Evolutionary conservation across 2,797 vertebrate genomes (phyloP).

Genomic region (Tragopan temminckii): DNA sequence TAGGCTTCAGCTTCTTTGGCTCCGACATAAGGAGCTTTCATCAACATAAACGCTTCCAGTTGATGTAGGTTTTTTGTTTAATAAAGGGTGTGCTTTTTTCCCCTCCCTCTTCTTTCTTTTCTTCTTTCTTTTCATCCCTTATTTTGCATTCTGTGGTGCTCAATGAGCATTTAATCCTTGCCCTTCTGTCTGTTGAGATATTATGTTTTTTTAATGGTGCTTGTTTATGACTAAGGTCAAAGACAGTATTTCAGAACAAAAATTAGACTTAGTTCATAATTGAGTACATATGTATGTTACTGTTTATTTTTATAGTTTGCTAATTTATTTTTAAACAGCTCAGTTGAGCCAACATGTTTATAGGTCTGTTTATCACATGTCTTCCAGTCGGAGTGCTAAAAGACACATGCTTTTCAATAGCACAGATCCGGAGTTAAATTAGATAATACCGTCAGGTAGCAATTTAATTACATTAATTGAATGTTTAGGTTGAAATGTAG

Average conservation of each 20-base stretch:
- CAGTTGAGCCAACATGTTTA: constrained; percentile 84
- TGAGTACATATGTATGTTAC: constrained; percentile 85
- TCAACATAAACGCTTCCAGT: neutral
- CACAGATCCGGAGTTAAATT: constrained; percentile 80
- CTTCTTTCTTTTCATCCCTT: constrained; percentile 56
- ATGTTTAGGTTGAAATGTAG: constrained; percentile 79
- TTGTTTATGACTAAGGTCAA: constrained; percentile 87
- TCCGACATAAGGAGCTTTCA: constrained; percentile 35
- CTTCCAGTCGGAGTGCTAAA: constrained; percentile 79
- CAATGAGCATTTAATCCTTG: constrained; percentile 80
- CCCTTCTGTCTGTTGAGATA: constrained; percentile 83
- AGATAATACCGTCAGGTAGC: constrained; percentile 84
- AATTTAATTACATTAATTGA: constrained; percentile 87
- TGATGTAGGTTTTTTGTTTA: constrained; percentile 23
- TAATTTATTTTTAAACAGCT: constrained; percentile 89
- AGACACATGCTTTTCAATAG: constrained; percentile 82
- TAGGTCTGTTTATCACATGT: constrained; percentile 82
- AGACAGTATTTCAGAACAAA: constrained; percentile 86
- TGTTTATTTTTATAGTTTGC: constrained; percentile 89
- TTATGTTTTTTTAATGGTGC: constrained; percentile 85
- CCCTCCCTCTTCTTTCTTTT: neutral
- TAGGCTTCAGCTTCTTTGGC: constrained; percentile 50
- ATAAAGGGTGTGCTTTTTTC: neutral
- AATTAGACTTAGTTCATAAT: constrained; percentile 86
- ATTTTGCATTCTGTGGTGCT: constrained; percentile 69